A percentile compares a stretch with the other conserved stretches of the same genome.
These are phyloP conservation scores for Arctopsyche grandis DNA, from an alignment of 1,140 invertebrate genomes.

Conservation along the genomic window DNA sequence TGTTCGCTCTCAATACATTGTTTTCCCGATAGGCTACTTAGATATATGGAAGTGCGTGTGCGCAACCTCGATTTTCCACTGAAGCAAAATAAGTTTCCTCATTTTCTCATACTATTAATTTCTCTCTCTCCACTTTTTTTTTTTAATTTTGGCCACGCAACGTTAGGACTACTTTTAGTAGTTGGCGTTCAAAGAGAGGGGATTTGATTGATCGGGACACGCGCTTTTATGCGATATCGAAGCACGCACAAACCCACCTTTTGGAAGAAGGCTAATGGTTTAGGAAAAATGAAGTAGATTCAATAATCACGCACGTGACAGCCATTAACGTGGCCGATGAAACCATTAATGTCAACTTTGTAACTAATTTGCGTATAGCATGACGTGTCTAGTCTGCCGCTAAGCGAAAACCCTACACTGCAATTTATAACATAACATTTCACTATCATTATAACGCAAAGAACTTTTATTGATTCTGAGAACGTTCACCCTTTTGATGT, in stretches of 20 bases:
- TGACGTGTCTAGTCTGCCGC: not conserved
- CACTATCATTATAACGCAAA: no score
- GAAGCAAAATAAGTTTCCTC: not conserved
- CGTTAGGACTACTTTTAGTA: constrained; percentile 3
- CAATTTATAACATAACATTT: no score
- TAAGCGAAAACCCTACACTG: no score
- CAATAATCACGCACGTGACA: constrained; percentile 31
- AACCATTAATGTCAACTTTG: constrained; percentile 28
- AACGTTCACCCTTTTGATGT: no score
- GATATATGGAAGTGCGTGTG: constrained; percentile 19
- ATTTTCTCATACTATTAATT: constrained; percentile 24
- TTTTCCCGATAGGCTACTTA: constrained; percentile 5
- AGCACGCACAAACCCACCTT: not conserved
- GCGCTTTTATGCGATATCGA: constrained; percentile 26
- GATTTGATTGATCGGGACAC: constrained; percentile 17
- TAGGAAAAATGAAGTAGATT: not conserved
- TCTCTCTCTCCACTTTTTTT: not conserved
- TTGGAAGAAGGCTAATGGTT: not conserved
- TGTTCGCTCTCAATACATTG: not conserved
- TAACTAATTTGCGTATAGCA: constrained; percentile 20
- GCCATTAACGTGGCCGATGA: constrained; percentile 30
- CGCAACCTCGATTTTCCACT: constrained; percentile 21
- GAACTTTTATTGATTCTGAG: no score
- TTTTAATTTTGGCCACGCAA: constrained; percentile 18
- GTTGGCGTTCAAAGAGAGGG: not conserved